Conservation (phyloP, 1,140 invertebrate species). For the Cydia amplana region DNA sequence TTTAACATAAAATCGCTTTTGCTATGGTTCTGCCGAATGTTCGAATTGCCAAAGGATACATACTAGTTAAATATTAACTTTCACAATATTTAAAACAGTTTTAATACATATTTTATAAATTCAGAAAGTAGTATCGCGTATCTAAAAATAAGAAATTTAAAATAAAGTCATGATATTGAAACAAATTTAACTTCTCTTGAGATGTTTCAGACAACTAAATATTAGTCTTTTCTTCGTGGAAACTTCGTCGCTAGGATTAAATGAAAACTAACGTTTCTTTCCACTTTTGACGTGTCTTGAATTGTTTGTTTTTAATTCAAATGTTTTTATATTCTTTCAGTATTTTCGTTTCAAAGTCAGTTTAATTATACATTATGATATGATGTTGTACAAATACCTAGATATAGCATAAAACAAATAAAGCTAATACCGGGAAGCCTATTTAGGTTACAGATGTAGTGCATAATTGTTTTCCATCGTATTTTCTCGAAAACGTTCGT, state of each 20-base stretch:
- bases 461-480: too few relatives aligned
- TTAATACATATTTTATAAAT: too few relatives aligned
- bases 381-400: too few relatives aligned
- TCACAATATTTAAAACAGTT: too few relatives aligned
- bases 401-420: too few relatives aligned
- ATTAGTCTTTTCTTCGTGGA: not conserved
- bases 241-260: not conserved
- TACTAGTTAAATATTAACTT: too few relatives aligned
- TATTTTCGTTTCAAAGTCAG: not conserved
- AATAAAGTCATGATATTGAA: not conserved
- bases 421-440: not conserved
- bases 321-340: not conserved
- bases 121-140: not conserved
- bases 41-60: too few relatives aligned
- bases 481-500: too few relatives aligned
- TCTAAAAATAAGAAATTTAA: not conserved
- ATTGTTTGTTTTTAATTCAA: not conserved
- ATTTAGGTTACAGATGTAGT: too few relatives aligned
- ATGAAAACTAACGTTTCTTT: not conserved
- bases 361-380: too few relatives aligned
- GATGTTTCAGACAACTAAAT: not conserved
- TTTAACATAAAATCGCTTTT: too few relatives aligned
- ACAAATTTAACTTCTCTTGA: not conserved
- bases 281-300: slow-evolving; percentile 7
- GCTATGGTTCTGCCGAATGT: too few relatives aligned